Evolutionary conservation across 30 jellyfish, hydroid and myxozoan species (phyloP), one percentile per base, ranked within the genome.

Genomic region (Catostylus mosaicus): DNA sequence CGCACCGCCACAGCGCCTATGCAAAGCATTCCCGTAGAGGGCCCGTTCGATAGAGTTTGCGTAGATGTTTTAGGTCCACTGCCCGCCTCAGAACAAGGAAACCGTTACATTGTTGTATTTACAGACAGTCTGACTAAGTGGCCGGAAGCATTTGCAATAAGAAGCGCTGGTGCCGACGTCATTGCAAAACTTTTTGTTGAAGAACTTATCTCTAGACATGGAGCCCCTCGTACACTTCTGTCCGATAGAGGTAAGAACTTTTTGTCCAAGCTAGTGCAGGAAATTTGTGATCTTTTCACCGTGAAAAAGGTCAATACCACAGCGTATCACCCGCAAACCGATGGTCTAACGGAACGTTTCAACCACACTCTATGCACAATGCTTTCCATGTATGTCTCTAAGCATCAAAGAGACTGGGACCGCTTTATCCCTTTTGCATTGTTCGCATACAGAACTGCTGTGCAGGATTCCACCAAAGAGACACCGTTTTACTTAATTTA

Each of bases 31-130:
- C 92, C 87, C 31, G 92, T 67, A n/a, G 82, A 51, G 35, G 94
- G 89, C 6, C 72, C 94, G 7, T 83, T 83, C 35, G 94, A 69
- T 54, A 70, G 94, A 23, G 89, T 72, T 32, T 73, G 86, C 30
- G 87, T 83, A 4, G 90, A 83, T 57, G 64, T 74, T 31, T 37
- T 83, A 23, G 94, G 94, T 2, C 94, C 94, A 9, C 47, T 83
- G 7, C 90, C 90, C 12, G 33, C 51, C 38, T 29, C 94, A 0
- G 47, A 83, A 36, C 14, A 23, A 1, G 76, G 87, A 10, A 72
- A 83, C 75, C 40, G 77, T 0, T 83, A 83, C 43, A 51, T 83
- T 69, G 88, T 83, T 1, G 94, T 83, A 4, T 35, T 73, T 46
- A 60, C 82, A 37, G 88, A 83, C 72, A 22, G 65, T 72, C 40